Conservation (phyloP, 2,113 vertebrate species). For the Coptodon rendalli region DNA sequence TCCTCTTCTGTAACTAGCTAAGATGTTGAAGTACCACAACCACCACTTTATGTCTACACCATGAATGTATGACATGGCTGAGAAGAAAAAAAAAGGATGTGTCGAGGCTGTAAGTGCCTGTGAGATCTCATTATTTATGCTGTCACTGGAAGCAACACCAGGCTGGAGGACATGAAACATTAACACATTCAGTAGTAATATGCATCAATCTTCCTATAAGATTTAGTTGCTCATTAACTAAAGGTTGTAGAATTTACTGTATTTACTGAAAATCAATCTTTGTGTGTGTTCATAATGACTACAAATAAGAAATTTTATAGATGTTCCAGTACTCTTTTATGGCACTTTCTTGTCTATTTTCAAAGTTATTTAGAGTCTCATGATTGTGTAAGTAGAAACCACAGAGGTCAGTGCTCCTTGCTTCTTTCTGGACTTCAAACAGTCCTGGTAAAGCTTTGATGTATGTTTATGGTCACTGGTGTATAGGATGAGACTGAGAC, state of each 20-base stretch:
- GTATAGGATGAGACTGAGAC: not conserved
- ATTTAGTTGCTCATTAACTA: not conserved
- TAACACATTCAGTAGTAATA: not conserved
- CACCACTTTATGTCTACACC: not conserved
- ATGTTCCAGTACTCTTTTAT: not conserved
- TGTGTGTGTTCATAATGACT: not conserved
- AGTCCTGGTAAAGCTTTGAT: not conserved
- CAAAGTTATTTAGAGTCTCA: not conserved
- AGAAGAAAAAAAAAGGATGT: not conserved
- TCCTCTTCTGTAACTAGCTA: not conserved
- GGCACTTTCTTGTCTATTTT: not conserved
- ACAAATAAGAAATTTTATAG: not conserved
- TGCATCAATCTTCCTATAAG: not conserved
- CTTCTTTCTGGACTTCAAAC: conserved; percentile 6
- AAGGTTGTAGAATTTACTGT: not conserved
- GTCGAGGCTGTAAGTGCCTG: not conserved
- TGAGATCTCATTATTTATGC: not conserved
- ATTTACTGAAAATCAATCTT: not conserved
- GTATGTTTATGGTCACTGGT: not conserved
- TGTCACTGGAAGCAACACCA: not conserved
- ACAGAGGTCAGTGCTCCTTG: not conserved
- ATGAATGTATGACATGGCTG: not conserved
- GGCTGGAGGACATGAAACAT: not conserved
- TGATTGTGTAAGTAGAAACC: not conserved
- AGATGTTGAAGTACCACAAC: not conserved